Evolutionary conservation across 2,888 invertebrate species (phyloP).

Genomic region (Ceramica pisi): DNA sequence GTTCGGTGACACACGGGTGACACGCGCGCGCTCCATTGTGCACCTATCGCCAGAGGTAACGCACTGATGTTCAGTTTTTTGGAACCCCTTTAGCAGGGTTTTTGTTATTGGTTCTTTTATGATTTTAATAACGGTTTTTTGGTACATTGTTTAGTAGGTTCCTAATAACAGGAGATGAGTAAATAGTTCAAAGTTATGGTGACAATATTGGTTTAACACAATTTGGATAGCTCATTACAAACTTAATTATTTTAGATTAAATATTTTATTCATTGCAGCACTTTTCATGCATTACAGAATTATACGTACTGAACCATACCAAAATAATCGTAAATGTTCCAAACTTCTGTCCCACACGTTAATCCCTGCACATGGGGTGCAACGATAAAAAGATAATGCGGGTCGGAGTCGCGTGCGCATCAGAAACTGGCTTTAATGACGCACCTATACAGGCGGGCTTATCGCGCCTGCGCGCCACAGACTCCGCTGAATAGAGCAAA

Average conservation of each 20-base stretch:
- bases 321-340: slow-evolving; percentile 63
- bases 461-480: slow-evolving; percentile 88
- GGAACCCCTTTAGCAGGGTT: slow-evolving; percentile 34
- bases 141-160: too few species aligned
- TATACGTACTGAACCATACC: not conserved
- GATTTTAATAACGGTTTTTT: slow-evolving; percentile 8
- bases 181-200: not conserved
- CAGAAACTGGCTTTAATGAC: slow-evolving; percentile 86
- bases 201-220: not conserved
- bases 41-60: slow-evolving; percentile 81
- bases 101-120: slow-evolving; percentile 24
- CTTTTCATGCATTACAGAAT: not conserved
- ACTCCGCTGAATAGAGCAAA: slow-evolving; percentile 68
- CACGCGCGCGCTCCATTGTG: slow-evolving; percentile 84
- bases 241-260: not conserved
- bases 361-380: slow-evolving; percentile 88
- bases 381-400: slow-evolving; percentile 90
- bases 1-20: slow-evolving; percentile 89
- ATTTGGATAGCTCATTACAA: not conserved
- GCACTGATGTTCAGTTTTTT: slow-evolving; percentile 68
- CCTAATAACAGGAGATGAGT: not conserved
- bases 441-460: slow-evolving; percentile 88
- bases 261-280: too few species aligned
- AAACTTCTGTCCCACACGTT: slow-evolving; percentile 77
- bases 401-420: slow-evolving; percentile 88